Percentiles rank a stretch among this genome's conserved stretches.
These are phyloP conservation scores for Nilaparvata lugens DNA, from an alignment of 1,140 invertebrate species.

Conservation along the genomic window DNA sequence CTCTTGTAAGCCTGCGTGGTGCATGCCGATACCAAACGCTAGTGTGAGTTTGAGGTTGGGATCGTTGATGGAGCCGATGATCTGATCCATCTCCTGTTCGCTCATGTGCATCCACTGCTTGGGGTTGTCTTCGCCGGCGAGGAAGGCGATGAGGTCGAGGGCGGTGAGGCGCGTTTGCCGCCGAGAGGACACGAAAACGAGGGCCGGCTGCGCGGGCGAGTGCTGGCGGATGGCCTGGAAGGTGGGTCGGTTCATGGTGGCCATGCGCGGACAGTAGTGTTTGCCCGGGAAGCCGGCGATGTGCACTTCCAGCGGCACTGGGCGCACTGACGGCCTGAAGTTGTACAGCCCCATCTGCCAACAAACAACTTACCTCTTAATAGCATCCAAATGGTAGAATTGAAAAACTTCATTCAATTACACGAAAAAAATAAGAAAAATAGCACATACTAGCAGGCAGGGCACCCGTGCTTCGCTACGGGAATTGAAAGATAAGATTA, in stretches of 20 bases:
- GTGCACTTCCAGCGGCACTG: constrained; percentile 94
- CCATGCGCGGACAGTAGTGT: constrained; percentile 99
- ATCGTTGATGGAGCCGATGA: constrained; percentile 72
- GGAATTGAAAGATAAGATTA: no score
- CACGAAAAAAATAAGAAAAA: no score
- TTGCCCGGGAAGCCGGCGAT: constrained; percentile 89
- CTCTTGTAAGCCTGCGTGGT: constrained; percentile 94
- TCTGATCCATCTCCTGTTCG: constrained; percentile 70
- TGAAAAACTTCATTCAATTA: no score
- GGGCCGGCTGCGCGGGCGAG: constrained; percentile 78
- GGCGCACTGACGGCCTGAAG: constrained; percentile 93
- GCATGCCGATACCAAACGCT: constrained; percentile 95
- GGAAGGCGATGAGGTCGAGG: constrained; percentile 87
- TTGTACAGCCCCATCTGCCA: constrained; percentile 84
- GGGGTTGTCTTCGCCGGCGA: constrained; percentile 84
- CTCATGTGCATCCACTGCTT: constrained; percentile 92
- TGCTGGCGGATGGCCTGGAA: constrained; percentile 92
- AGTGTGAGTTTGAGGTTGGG: constrained; percentile 88
- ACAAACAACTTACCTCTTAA: no score
- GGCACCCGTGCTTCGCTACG: no score
- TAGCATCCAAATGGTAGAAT: no score
- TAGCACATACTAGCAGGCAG: no score
- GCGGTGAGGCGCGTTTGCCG: constrained; percentile 95
- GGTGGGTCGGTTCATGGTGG: constrained; percentile 98
- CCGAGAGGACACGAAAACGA: constrained; percentile 97